Evolutionary conservation across 2,888 invertebrate genomes (phyloP).

Genomic region (Melitaea athalia): DNA sequence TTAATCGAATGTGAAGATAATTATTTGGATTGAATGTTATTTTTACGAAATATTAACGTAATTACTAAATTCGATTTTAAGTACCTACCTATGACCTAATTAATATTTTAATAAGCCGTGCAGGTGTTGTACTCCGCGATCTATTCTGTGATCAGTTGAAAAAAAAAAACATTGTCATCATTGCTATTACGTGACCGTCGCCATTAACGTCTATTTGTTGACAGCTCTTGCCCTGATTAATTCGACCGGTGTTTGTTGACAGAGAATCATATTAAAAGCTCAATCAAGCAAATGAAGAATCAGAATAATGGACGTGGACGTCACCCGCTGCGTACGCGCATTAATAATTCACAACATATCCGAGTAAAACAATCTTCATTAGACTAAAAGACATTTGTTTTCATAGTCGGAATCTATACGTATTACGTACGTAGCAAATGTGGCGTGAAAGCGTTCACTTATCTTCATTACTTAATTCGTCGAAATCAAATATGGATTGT

Average conservation of each 20-base stretch:
- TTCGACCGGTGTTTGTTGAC: constrained; percentile 69
- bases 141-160: constrained; percentile 51
- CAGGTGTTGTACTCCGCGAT: constrained; percentile 5
- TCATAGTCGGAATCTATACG: constrained; percentile 47
- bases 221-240: constrained; percentile 74
- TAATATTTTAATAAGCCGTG: not conserved
- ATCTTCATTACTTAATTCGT: constrained; percentile 44
- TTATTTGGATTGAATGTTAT: not conserved
- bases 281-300: constrained; percentile 82
- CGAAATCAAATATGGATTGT: constrained; percentile 63
- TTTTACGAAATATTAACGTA: not conserved
- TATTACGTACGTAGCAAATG: constrained; percentile 46
- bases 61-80: constrained; percentile 7
- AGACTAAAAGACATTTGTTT: constrained; percentile 71
- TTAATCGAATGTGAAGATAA: not conserved
- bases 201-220: constrained; percentile 73
- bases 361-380: constrained; percentile 80
- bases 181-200: constrained; percentile 69
- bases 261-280: constrained; percentile 81
- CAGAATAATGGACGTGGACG: constrained; percentile 76
- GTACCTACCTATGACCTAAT: constrained; percentile 5
- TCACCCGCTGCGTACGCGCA: constrained; percentile 78
- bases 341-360: constrained; percentile 75
- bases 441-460: constrained; percentile 37
- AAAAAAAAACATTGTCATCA: constrained; percentile 64